Base-by-base conservation (phyloP, 1,140 invertebrate genomes). In the Caenorhabditis elegans region DNA sequence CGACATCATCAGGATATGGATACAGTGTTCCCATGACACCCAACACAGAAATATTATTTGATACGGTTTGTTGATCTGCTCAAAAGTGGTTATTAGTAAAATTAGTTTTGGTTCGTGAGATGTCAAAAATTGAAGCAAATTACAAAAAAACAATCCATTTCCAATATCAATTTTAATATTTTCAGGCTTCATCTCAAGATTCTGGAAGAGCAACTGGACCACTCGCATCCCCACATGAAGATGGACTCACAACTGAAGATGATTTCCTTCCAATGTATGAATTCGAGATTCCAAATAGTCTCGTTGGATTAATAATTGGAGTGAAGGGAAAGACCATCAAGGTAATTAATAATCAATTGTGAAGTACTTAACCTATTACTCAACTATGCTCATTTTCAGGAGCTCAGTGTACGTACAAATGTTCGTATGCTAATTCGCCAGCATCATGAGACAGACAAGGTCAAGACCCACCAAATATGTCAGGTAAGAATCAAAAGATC, bases 291-390 rank as follows among this genome's bases (percentile, higher is more conserved):
- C 89, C 89, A 22, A 89, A 89, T 83, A 88, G 87, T 39, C 82
- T 89, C 48, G 88, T 89, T 76, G 88, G 88, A n/a, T 78, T 89
- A 11, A 89, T 89, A 34, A 89, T 89, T 65, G 88, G 88, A 15
- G 78, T 90, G 26, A 83, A 87, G 22, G 88, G 88, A 5, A 89
- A 90, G 78, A 89, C 88, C 10, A 89, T 89, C 26, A 85, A 83
- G 82, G 88, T 89, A 78, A 28, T 17, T 15, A 3, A 34, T 17
- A 19, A 48, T 60, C 36, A 31, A 24, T n/a, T n/a, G n/a, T n/a
- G n/a, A n/a, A n/a, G n/a, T n/a, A n/a, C n/a, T n/a, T n/a, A n/a
- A n/a, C 15, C 39, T 8, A 43, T 43, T 43, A 26, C 22, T 8
- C 17, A 48, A 51, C 15, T 26, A 53, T 82, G 51, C 4, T 19